Percentiles rank a stretch among this genome's conserved stretches.
These are phyloP conservation scores for Taenioides sp. DNA, from an alignment of 2,797 vertebrate genomes.

Conservation along the genomic window DNA sequence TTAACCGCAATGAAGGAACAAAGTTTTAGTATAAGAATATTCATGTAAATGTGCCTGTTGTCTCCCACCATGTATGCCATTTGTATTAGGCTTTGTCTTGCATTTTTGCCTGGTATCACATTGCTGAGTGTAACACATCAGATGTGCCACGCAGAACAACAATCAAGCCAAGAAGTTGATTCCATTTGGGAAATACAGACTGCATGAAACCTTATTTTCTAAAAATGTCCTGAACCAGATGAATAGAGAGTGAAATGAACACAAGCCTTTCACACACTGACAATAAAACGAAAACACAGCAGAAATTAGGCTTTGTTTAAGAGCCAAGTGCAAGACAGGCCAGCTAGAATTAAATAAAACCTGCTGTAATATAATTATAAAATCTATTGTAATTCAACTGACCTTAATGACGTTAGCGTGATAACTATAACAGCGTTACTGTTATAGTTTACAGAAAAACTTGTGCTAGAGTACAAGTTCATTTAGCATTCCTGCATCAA, in stretches of 20 bases:
- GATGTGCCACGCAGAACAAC: slow-evolving; percentile 6
- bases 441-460: not conserved
- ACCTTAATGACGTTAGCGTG: not conserved
- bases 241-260: slow-evolving; percentile 4
- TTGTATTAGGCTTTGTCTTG: not conserved
- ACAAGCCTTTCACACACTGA: slow-evolving; percentile 4
- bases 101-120: not conserved
- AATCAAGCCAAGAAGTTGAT: slow-evolving; percentile 10
- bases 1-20: not conserved
- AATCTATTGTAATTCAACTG: slow-evolving; percentile 1
- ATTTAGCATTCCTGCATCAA: slow-evolving; percentile 1
- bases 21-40: not conserved
- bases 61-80: slow-evolving; percentile 1
- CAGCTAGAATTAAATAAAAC: slow-evolving; percentile 4
- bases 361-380: not conserved
- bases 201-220: slow-evolving; percentile 10
- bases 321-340: slow-evolving; percentile 5
- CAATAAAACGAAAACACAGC: not conserved
- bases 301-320: slow-evolving; percentile 1
- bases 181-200: slow-evolving; percentile 11
- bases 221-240: slow-evolving; percentile 11
- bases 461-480: not conserved
- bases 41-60: not conserved
- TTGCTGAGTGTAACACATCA: slow-evolving; percentile 18
- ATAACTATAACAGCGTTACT: not conserved